Conservation (phyloP, 2,113 vertebrate species). For the Mesocricetus auratus region DNA sequence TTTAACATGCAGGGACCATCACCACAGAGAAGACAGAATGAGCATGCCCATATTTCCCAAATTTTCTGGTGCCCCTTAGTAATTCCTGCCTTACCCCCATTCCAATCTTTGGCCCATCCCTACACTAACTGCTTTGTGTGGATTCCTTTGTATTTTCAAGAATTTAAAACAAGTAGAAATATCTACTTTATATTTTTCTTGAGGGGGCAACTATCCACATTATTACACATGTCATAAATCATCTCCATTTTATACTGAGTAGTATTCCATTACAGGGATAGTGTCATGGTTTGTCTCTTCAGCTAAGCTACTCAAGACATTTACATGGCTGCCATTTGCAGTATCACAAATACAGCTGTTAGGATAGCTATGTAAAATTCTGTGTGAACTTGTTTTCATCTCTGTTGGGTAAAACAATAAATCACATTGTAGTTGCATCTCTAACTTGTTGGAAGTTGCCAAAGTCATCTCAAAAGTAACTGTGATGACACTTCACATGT, state of each 20-base stretch:
- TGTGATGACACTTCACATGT: background rate
- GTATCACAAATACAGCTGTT: background rate
- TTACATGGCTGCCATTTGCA: background rate
- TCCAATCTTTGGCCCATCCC: background rate
- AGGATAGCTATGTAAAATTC: background rate
- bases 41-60: background rate
- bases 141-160: background rate
- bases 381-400: background rate
- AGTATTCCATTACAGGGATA: background rate
- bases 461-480: background rate
- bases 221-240: background rate
- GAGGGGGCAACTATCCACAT: background rate
- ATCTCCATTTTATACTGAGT: background rate
- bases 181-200: background rate
- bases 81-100: background rate
- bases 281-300: background rate
- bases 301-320: background rate
- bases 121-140: background rate
- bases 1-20: background rate
- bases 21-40: background rate
- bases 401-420: background rate
- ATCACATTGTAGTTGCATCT: background rate
- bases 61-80: background rate
- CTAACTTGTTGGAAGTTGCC: background rate
- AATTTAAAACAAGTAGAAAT: constrained; percentile 38